Percentiles rank a stretch among this genome's conserved stretches.
These are phyloP conservation scores for Pheosia gnoma DNA, from an alignment of 2,888 invertebrate species.

Conservation along the genomic window DNA sequence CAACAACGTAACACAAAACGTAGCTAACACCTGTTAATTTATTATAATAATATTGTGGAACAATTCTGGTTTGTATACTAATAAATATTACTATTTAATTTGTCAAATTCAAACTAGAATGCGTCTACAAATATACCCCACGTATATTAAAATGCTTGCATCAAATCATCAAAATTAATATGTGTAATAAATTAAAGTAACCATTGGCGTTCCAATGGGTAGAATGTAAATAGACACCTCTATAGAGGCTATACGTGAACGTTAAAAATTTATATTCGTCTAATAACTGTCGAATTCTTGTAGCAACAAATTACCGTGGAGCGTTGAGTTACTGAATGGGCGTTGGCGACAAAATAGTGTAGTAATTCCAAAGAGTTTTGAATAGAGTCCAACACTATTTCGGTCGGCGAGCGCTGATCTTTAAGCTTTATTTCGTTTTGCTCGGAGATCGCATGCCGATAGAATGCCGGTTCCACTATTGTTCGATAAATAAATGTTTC, in stretches of 20 bases:
- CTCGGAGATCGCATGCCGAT: conserved; percentile 56
- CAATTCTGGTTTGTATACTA: conserved; percentile 20
- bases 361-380: conserved; percentile 83
- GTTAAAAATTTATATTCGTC: conserved; percentile 64
- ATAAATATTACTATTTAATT: conserved; percentile 32
- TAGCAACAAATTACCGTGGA: conserved; percentile 68
- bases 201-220: conserved; percentile 45
- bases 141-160: conserved; percentile 45
- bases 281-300: conserved; percentile 74
- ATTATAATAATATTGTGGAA: background rate
- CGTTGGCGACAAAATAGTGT: conserved; percentile 76
- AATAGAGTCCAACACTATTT: conserved; percentile 83
- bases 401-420: conserved; percentile 75
- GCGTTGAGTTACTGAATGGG: conserved; percentile 82
- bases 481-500: conserved; percentile 38
- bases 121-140: conserved; percentile 41
- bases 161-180: conserved; percentile 50
- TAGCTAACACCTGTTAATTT: background rate
- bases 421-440: conserved; percentile 71
- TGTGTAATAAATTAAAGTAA: conserved; percentile 48
- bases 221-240: conserved; percentile 50
- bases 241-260: conserved; percentile 33
- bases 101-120: conserved; percentile 30
- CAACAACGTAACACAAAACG: background rate
- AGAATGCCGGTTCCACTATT: conserved; percentile 51